Base-by-base conservation (phyloP, 2,113 vertebrate species). In the Coreoperca whiteheadi region DNA sequence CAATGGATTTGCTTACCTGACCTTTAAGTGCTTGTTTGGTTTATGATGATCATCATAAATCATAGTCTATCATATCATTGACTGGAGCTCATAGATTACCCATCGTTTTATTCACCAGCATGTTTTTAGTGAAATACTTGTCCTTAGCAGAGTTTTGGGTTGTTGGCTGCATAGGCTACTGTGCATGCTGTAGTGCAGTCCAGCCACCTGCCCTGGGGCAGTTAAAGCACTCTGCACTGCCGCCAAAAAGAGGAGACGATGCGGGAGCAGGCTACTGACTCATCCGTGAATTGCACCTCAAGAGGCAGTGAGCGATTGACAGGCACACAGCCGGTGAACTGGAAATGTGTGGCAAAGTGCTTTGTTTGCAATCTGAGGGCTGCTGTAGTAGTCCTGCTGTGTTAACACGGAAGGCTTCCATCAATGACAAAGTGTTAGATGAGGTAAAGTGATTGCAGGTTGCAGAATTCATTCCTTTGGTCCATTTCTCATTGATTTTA, bases 281-380 rank as follows among this genome's bases (percentile, higher is more conserved):
- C 94, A 93, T 93, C 88, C 88, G 70, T 89, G 89, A 92, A 93
- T 86, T 92, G 93, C 89, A 94, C 92, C 93, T 93, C 91, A 78
- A 89, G 91, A 41, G 28, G 80, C 79, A 86, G 83, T 68, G 74
- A 90, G 85, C 71, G 74, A 85, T 79, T 93, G 84, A 90, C 87
- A 91, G 77, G 87, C 88, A 57, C 89, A 93, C 87, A 91, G 89
- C 80, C 88, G 83, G 86, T 93, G 87, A 91, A 93, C 92, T 92
- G 84, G 90, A 94, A 95, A 61, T 87, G 65, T 89, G 85, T 86
- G 80, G 88, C 67, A 81, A 90, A 93, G 82, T 89, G 90, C 91
- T 91, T 86, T 90, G 88, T 91, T 87, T 89, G 88, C 84, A 89
- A 25, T 85, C 77, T 67, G 25, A 63, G 60, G 50, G 82, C 77